These are phyloP conservation scores for Neomorphus geoffroyi DNA, from an alignment of 2,797 vertebrate genomes.

Conservation along the genomic window DNA sequence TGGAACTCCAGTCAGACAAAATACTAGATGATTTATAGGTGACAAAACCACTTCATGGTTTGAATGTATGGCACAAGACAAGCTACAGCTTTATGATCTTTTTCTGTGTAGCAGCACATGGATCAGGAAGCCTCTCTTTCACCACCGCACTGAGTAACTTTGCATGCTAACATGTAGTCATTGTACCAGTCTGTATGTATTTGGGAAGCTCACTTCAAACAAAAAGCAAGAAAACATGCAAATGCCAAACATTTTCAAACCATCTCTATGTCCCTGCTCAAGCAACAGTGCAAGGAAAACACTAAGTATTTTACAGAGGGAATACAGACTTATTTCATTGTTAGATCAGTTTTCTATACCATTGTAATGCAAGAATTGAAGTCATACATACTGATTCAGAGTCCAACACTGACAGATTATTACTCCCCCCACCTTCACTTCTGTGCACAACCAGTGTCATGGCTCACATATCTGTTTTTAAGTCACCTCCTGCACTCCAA, in stretches of 20 bases:
- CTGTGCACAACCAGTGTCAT: accelerated
- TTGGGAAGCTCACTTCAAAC: background rate
- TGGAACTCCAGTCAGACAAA: background rate
- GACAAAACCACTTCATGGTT: background rate
- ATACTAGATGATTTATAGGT: background rate
- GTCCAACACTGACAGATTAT: background rate
- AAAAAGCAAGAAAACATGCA: background rate
- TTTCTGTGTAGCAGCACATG: background rate
- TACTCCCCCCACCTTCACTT: background rate
- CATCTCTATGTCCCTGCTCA: background rate
- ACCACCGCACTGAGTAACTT: background rate
- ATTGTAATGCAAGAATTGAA: background rate
- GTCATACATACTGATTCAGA: background rate
- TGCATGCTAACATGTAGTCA: background rate
- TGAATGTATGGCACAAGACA: background rate
- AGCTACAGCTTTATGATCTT: background rate
- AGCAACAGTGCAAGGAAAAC: background rate
- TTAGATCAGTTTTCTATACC: background rate
- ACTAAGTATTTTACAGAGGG: background rate
- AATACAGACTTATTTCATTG: background rate
- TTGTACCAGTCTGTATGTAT: background rate
- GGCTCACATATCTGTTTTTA: background rate
- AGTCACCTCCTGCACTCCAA: background rate
- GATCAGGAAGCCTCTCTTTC: background rate
- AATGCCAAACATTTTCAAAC: background rate